Percentiles rank a stretch among this genome's conserved stretches.
Evolutionary conservation across 2,113 vertebrate species (phyloP).

Genomic region (Sula dactylatra): DNA sequence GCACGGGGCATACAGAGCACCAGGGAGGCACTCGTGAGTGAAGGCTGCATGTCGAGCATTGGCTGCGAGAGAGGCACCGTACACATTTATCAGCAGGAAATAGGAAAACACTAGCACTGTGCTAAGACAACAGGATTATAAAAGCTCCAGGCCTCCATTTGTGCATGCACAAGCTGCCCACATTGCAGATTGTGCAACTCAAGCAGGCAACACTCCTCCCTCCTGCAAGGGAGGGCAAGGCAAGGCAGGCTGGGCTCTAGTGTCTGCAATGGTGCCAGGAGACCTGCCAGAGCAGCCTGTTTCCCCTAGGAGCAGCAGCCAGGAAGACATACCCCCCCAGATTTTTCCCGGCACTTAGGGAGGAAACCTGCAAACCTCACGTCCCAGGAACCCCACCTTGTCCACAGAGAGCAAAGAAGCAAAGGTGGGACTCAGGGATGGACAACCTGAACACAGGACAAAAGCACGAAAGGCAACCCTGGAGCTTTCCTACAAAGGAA

Average conservation of each 20-base stretch:
- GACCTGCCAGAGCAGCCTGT: neutral
- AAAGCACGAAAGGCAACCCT: neutral
- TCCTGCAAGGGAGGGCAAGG: neutral
- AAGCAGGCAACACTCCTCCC: neutral
- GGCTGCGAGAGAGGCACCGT: neutral
- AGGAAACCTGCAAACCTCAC: neutral
- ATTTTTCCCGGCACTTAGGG: neutral
- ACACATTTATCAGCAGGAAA: neutral
- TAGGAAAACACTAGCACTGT: neutral
- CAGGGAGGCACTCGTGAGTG: neutral
- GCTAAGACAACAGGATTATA: neutral
- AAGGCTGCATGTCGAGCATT: accelerated
- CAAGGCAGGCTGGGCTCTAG: neutral
- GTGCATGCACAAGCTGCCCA: neutral
- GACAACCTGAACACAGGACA: neutral
- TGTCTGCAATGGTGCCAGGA: neutral
- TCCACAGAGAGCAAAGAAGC: accelerated
- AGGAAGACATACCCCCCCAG: neutral
- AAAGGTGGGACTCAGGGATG: accelerated
- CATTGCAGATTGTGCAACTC: accelerated
- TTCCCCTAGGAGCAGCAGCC: neutral
- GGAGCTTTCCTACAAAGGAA: neutral
- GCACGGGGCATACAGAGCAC: neutral
- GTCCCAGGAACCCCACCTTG: neutral
- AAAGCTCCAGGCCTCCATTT: neutral